Evolutionary conservation across 2,888 invertebrate genomes (phyloP).

Genomic region (Physocephala rufipes): DNA sequence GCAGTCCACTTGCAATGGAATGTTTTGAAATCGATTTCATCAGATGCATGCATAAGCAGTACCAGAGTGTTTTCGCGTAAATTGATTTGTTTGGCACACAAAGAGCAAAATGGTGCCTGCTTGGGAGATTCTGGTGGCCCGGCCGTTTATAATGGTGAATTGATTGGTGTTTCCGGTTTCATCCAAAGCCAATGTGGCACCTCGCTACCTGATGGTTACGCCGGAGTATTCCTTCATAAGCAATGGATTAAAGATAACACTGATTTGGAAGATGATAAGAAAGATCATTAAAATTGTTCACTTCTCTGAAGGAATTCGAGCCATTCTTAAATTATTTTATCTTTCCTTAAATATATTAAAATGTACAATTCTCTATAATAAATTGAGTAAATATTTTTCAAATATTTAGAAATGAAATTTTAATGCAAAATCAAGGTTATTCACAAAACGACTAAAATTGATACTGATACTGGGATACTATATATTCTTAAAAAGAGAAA

Average conservation of each 20-base stretch:
- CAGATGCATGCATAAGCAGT: slow-evolving; percentile 40
- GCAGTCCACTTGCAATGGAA: slow-evolving; percentile 52
- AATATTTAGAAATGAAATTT: too few species aligned
- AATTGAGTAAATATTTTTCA: too few species aligned
- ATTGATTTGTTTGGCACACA: slow-evolving; percentile 53
- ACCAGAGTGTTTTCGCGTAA: slow-evolving; percentile 43
- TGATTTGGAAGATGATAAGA: slow-evolving; percentile 50
- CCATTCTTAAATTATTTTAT: too few species aligned
- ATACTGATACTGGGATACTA: too few species aligned
- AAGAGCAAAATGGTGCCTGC: slow-evolving; percentile 53
- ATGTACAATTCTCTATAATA: too few species aligned
- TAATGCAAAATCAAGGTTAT: too few species aligned
- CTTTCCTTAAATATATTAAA: too few species aligned
- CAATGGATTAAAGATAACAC: slow-evolving; percentile 44
- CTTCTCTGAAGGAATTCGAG: slow-evolving; percentile 43
- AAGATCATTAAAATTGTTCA: slow-evolving; percentile 53
- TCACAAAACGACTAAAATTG: too few species aligned
- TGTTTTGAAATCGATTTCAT: slow-evolving; percentile 49
- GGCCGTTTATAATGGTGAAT: slow-evolving; percentile 49
- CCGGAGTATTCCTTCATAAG: slow-evolving; percentile 50
- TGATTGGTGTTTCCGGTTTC: slow-evolving; percentile 55
- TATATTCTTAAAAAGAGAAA: too few species aligned
- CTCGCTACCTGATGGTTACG: slow-evolving; percentile 53
- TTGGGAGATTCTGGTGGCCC: slow-evolving; percentile 56
- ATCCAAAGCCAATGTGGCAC: slow-evolving; percentile 51